Base-by-base conservation (phyloP, 2,888 invertebrate species). In the Athalia circularis region DNA sequence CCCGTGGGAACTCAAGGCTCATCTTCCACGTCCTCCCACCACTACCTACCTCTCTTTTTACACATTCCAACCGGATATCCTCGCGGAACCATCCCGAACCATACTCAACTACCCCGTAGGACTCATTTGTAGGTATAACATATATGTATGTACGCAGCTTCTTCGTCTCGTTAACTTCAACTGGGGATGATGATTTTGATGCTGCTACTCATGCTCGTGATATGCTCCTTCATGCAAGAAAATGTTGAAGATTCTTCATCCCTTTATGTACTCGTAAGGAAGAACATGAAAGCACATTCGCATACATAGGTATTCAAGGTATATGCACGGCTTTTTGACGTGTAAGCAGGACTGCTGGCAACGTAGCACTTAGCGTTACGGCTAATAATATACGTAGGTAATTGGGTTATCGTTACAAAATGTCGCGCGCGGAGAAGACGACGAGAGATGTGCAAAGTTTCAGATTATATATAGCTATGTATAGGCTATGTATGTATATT, bases 1-100 rank as follows among this genome's bases (percentile, higher is more conserved):
- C 81, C 81, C 81, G 70, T 59, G 82, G 80, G 77, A 77, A 77
- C 78, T 79, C 75, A 74, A 64, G 54, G 81, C 67, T 81, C 80
- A 82, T 83, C 82, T 78, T 81, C 82, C 79, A 79, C 80, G 70
- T 68, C 57, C 47, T 29, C 50, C 78, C 68, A 9, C 59, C 67
- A 11, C 9, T 52, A 54, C 68, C 29, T 7, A 29, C 29, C 29
- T 29, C 29, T 29, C 29, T 29, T 29, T 29, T 29, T 29, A 29
- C 29, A 29, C 29, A 29, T 29, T 29, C 29, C 29, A 29, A 29
- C 29, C 8, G 52, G 4, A 43, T 43, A 50, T 52, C 52, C 68
- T 15, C 47, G 13, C 68, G 15, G 9, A 54, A 68, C 29, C 68
- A 54, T 68, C 68, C 68, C 54, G 47, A 68, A 68, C 50, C 68